Percentiles rank a stretch among this genome's conserved stretches.
Evolutionary conservation across 1,140 invertebrate genomes (phyloP).

Genomic region (Dendroctonus valens): DNA sequence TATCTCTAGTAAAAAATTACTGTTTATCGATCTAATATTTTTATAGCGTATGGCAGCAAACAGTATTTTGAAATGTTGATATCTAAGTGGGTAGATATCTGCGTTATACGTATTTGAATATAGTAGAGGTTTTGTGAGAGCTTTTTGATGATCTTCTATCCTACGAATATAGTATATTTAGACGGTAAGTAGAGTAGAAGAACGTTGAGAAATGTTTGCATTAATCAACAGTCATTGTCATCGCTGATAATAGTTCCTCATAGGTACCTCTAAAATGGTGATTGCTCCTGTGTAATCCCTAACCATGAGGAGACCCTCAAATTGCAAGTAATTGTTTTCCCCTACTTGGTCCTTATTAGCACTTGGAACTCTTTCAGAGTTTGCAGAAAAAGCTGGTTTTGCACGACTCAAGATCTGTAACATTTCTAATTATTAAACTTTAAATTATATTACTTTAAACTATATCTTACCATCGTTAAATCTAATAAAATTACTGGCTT

Average conservation of each 20-base stretch:
- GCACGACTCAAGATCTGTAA: conserved; percentile 14
- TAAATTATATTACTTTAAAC: too few relatives aligned
- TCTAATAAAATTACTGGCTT: too few relatives aligned
- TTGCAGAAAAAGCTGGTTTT: conserved; percentile 8
- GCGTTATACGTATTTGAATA: not conserved
- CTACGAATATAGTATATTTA: not conserved
- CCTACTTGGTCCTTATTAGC: not conserved
- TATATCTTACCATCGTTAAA: too few relatives aligned
- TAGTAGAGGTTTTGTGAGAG: not conserved
- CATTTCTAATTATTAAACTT: not conserved
- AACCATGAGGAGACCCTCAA: conserved; percentile 88
- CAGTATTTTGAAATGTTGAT: not conserved
- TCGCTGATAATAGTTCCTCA: not conserved
- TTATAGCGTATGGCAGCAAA: too few relatives aligned
- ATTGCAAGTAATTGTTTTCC: conserved; percentile 63
- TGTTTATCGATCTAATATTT: too few relatives aligned
- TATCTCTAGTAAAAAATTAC: not conserved
- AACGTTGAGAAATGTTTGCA: too few relatives aligned
- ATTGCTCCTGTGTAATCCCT: conserved; percentile 93
- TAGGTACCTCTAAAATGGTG: conserved; percentile 81
- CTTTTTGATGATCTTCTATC: not conserved
- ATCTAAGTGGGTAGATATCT: not conserved
- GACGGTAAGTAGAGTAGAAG: too few relatives aligned
- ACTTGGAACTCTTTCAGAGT: not conserved
- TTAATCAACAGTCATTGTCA: too few relatives aligned